Percentiles rank a stretch among this genome's conserved stretches.
Conservation (phyloP, 2,113 vertebrate genomes). For the Ailurus styani region DNA sequence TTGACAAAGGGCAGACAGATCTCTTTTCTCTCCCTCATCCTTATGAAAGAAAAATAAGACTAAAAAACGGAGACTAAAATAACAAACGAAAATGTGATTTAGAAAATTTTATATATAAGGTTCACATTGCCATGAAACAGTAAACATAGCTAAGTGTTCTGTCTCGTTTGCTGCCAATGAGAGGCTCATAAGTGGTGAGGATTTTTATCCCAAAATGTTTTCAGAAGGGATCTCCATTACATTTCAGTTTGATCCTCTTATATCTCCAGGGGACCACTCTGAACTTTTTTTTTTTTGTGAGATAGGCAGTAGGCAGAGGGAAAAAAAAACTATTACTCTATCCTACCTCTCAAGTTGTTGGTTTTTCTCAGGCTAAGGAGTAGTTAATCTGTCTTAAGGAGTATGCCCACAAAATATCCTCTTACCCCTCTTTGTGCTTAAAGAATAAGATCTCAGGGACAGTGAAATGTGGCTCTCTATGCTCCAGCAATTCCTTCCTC, state of each 20-base stretch:
- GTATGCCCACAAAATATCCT: neutral
- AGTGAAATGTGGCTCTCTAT: neutral
- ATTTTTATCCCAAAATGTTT: neutral
- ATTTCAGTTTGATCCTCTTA: neutral
- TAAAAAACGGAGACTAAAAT: neutral
- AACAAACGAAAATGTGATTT: neutral
- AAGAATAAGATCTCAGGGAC: neutral
- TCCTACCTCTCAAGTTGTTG: neutral
- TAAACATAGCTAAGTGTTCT: neutral
- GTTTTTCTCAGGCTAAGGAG: neutral
- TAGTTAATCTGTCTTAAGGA: neutral
- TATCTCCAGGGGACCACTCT: neutral
- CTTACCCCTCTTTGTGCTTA: neutral
- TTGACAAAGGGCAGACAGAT: neutral
- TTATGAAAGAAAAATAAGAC: neutral
- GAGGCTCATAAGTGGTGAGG: accelerated
- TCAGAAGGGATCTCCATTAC: neutral
- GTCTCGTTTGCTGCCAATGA: neutral
- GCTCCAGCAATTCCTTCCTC: neutral
- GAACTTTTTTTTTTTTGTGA: too few species aligned
- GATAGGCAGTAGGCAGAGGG: neutral
- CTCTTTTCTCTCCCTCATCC: neutral
- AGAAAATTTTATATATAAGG: neutral
- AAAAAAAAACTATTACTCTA: neutral
- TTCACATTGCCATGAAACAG: neutral